Base-by-base conservation (phyloP, 2,797 vertebrate genomes). In the Crenichthys baileyi region DNA sequence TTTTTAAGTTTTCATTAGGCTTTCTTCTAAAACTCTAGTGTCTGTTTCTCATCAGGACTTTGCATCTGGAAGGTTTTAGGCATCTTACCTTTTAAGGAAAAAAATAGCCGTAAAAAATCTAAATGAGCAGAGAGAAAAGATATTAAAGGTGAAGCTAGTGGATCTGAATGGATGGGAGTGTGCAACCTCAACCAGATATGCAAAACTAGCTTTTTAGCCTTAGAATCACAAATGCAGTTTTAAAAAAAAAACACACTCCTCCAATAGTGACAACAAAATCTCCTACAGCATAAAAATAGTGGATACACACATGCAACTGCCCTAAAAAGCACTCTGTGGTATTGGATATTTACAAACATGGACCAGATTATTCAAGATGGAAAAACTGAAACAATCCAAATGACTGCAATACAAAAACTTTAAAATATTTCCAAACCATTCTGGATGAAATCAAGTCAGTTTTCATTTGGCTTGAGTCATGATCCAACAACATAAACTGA, bases 1-100 rank as follows among this genome's bases (percentile, higher is more conserved):
- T 82, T 83, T 75, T 76, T 83, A 51, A 79, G 82, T 79, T 87
- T 90, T 91, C 87, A 90, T 91, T 85, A 80, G 79, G 83, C 77
- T 87, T 90, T 90, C 75, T 72, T 81, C 79, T 84, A 77, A 86
- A 90, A 87, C 77, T 75, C 78, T 83, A 82, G 86, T 70, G 77
- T 87, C 90, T 92, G 92, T 91, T 93, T 95, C 95, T 96, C 92
- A 95, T 95, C 93, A 91, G 79, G 84, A 82, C 72, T 63, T 46
- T 24, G 7, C 94, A 95, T 95, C 95, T 96, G 95, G 94, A 91
- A 90, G 85, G 77, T 85, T 94, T 96, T 95, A 94, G 79, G 87
- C 84, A 78, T 87, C 92, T 86, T 91, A 93, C 91, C 88, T 88
- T 93, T 94, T 93, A 93, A 92, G 81, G 88, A 89, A 82, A 90